A percentile compares a stretch with the other conserved stretches of the same genome.
These are phyloP conservation scores for Aphelinus atriplicis DNA, from an alignment of 1,140 invertebrate genomes.

Conservation along the genomic window DNA sequence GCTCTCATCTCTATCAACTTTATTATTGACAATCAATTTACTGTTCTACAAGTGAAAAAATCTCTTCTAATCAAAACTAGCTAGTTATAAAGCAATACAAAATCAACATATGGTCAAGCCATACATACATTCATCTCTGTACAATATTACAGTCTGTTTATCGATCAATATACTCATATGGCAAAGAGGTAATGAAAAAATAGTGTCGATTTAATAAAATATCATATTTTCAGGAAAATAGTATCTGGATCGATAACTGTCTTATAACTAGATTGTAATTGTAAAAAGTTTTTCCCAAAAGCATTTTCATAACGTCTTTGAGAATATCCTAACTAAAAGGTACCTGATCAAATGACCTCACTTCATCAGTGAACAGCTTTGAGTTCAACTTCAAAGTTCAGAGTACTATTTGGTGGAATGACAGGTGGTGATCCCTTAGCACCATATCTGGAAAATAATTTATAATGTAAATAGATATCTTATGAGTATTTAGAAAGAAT, in stretches of 20 bases:
- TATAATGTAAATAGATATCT: not conserved
- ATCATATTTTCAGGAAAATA: conserved; percentile 33
- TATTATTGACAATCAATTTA: conserved; percentile 24
- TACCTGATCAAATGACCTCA: conserved; percentile 7
- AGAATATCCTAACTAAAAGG: conserved; percentile 28
- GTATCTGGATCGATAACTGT: conserved; percentile 31
- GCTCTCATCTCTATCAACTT: conserved; percentile 22
- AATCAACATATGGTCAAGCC: conserved; percentile 31
- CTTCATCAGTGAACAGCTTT: conserved; percentile 78
- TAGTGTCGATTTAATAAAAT: conserved; percentile 23
- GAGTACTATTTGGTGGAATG: conserved; percentile 84
- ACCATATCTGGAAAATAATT: conserved; percentile 76
- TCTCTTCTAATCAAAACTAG: conserved; percentile 13
- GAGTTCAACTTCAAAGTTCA: conserved; percentile 90
- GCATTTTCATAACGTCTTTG: conserved; percentile 32
- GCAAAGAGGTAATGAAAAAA: conserved; percentile 30
- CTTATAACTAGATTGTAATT: conserved; percentile 28
- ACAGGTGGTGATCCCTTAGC: conserved; percentile 80
- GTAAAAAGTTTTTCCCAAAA: conserved; percentile 29
- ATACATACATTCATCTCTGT: conserved; percentile 28
- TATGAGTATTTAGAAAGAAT: not conserved
- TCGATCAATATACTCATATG: conserved; percentile 10
- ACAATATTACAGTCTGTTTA: conserved; percentile 30
- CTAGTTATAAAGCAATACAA: conserved; percentile 31
- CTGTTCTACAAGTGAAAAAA: conserved; percentile 11